These are phyloP conservation scores for Tricholaema leucomelas DNA, from an alignment of 2,113 vertebrate genomes.

Conservation along the genomic window DNA sequence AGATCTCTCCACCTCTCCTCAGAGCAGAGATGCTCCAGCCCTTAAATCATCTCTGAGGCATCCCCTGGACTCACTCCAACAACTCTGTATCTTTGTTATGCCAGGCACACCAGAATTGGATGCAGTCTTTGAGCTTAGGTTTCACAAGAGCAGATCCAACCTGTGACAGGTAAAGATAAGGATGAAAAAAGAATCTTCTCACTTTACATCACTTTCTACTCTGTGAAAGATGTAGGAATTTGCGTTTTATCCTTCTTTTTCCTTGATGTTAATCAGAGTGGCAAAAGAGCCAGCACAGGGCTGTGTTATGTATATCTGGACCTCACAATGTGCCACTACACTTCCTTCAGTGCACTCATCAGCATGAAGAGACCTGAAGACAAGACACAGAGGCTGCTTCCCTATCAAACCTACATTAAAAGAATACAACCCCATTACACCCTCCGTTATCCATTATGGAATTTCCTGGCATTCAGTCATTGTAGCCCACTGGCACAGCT, in stretches of 20 bases:
- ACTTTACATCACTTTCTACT: neutral
- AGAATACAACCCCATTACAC: neutral
- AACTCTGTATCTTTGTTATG: too few species aligned
- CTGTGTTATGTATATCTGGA: fast-evolving
- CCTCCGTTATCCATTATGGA: neutral
- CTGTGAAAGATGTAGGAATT: fast-evolving
- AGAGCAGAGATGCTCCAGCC: too few species aligned
- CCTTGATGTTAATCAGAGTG: neutral
- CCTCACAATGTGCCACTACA: neutral
- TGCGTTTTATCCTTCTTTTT: neutral
- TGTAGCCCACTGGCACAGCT: neutral
- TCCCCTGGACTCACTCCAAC: too few species aligned
- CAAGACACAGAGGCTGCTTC: neutral
- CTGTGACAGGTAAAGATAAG: neutral
- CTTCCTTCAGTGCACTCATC: neutral
- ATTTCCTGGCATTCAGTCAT: neutral
- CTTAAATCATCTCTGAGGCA: too few species aligned
- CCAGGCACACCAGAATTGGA: too few species aligned
- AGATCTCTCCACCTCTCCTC: too few species aligned
- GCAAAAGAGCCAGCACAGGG: neutral
- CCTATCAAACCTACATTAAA: neutral
- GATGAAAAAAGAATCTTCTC: neutral
- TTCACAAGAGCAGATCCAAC: neutral
- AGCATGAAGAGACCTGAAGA: neutral
- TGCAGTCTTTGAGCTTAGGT: too few species aligned